Percentiles rank a stretch among this genome's conserved stretches.
These are phyloP conservation scores for Esperia sulphurella DNA, from an alignment of 2,888 invertebrate species.

Conservation along the genomic window DNA sequence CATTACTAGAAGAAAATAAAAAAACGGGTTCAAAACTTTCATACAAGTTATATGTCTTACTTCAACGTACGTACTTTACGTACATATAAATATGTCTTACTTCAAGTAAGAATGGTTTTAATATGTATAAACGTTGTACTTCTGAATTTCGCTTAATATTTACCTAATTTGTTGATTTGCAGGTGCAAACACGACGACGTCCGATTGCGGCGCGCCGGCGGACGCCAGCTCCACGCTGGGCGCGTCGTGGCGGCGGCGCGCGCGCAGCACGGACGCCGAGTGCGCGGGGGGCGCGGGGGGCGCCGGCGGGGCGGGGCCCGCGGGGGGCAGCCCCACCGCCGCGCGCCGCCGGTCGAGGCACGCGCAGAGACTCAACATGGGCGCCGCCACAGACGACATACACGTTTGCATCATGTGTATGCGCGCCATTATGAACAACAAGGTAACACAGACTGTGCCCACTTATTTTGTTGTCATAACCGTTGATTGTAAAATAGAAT, in stretches of 20 bases:
- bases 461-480: no score
- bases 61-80: no score
- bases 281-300: slow-evolving; percentile 37
- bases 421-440: slow-evolving; percentile 99
- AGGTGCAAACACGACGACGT: slow-evolving; percentile 54
- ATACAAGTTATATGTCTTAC: no score
- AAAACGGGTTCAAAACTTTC: no score
- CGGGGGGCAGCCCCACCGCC: slow-evolving; percentile 54
- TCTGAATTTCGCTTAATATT: no score
- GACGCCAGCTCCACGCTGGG: slow-evolving; percentile 52
- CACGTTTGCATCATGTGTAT: slow-evolving; percentile 99
- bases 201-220: slow-evolving; percentile 63
- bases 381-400: slow-evolving; percentile 97
- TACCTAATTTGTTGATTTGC: no score
- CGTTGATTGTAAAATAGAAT: no score
- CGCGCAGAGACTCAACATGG: slow-evolving; percentile 94
- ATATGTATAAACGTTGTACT: no score
- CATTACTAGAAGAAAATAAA: no score
- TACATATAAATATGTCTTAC: no score
- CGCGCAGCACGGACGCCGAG: slow-evolving; percentile 53
- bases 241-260: slow-evolving; percentile 58
- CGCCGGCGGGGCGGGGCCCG: slow-evolving; percentile 64
- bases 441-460: slow-evolving; percentile 78
- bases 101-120: no score
- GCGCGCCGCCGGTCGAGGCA: slow-evolving; percentile 86